Evolutionary conservation across 1,140 invertebrate genomes (phyloP), one percentile per base, ranked within the genome.

Genomic region (Agrypnia vestita): DNA sequence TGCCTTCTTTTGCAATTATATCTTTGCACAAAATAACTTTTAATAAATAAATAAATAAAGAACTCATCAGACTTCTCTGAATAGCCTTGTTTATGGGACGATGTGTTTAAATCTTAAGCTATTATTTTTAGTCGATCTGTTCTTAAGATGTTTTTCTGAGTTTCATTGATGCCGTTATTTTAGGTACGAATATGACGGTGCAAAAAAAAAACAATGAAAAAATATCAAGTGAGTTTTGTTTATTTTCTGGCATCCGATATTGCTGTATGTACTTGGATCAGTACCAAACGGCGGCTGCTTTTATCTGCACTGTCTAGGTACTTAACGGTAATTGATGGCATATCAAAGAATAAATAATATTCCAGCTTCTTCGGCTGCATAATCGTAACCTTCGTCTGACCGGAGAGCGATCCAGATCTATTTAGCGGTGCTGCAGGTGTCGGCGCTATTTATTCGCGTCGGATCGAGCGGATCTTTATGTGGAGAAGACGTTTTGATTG

Each of bases 301-400:
- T 19, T 15, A 59, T 59, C 55, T 59, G 55, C 55, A 59, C 12
- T 62, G 61, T 25, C 61, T 64, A 25, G 61, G 25, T 64, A 64
- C 61, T 64, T 64, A 12, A 25, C 61, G n/a, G 35, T 64, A 35
- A 64, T 64, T 64, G 35, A 64, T 64, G 61, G 61, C 19, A 12
- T 64, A 64, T 64, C 61, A 64, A 64, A 64, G 21, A 15, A 51
- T 51, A 15, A 51, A 51, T 51, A 51, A 51, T 51, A 51, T 3
- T 51, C 25, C 25, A 35, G 25, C 25, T 35, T 19, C 55, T 17
- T 59, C 55, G 21, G 55, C 9, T 59, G 55, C 55, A 59, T 59
- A 35, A 35, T 59, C 55, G 15, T 64, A 64, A 64, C 61, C 61
- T 64, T 43, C 35, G 21, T 15, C n/a, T 35, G 61, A 64, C 61